These are phyloP conservation scores for Cryptotermes secundus DNA, from an alignment of 1,140 invertebrate species.

Conservation along the genomic window DNA sequence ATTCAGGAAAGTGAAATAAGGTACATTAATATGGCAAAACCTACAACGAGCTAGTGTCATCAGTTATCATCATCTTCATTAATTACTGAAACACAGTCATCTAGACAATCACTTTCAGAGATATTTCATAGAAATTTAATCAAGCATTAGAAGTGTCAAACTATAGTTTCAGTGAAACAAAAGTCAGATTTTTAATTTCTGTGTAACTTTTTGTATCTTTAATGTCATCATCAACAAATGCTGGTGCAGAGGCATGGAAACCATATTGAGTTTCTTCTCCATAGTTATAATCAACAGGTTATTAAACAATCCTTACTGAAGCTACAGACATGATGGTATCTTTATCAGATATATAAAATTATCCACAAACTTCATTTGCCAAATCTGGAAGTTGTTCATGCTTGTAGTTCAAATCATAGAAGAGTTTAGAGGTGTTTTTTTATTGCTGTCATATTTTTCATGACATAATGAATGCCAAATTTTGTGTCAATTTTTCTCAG, in stretches of 20 bases:
- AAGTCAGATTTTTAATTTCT: background rate
- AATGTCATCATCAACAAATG: background rate
- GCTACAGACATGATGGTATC: background rate
- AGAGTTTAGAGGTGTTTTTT: background rate
- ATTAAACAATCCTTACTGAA: background rate
- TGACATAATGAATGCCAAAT: background rate
- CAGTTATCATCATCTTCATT: constrained; percentile 4
- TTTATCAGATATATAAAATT: background rate
- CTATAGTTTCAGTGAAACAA: background rate
- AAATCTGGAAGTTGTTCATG: background rate
- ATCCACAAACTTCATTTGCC: background rate
- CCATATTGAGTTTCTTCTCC: constrained; percentile 19
- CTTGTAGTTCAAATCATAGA: background rate
- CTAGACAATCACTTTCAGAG: background rate
- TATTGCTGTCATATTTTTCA: background rate
- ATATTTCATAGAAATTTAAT: constrained; percentile 18
- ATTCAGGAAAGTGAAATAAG: background rate
- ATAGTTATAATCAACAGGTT: background rate
- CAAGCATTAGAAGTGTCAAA: background rate
- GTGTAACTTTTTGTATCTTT: constrained; percentile 8
- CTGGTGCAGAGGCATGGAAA: background rate
- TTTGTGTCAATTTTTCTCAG: background rate
- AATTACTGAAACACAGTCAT: background rate
- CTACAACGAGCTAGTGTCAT: background rate
- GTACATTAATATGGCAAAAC: constrained; percentile 8